These are phyloP conservation scores for Macropus fuliginosus DNA, from an alignment of 2,797 vertebrate species.

Conservation along the genomic window DNA sequence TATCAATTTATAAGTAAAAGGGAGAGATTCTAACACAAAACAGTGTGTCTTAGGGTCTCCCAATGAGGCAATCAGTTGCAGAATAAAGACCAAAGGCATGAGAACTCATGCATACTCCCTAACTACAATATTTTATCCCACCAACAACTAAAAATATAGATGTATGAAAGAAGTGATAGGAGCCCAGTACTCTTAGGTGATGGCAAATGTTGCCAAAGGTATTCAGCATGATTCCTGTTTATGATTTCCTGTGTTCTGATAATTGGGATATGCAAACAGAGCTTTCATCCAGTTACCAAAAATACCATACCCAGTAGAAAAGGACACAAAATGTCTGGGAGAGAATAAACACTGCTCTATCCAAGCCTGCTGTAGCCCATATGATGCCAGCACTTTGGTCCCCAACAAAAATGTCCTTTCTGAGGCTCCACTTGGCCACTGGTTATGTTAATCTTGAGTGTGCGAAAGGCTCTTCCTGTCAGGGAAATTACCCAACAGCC, in stretches of 20 bases:
- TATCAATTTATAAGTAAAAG: conserved; percentile 32
- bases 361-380: conserved; percentile 38
- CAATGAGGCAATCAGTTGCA: conserved; percentile 13
- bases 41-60: not conserved
- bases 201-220: conserved; percentile 30
- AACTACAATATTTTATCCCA: not conserved
- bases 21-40: conserved; percentile 1
- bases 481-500: conserved; percentile 62
- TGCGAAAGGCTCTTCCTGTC: conserved; percentile 53
- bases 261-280: conserved; percentile 56
- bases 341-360: conserved; percentile 60
- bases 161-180: conserved; percentile 4
- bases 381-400: conserved; percentile 59
- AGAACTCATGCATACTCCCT: not conserved
- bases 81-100: not conserved
- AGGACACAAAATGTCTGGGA: conserved; percentile 43
- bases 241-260: conserved; percentile 59
- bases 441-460: conserved; percentile 14
- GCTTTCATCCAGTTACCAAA: conserved; percentile 66
- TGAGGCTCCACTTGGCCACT: conserved; percentile 2
- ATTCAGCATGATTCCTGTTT: conserved; percentile 38
- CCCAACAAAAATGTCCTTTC: conserved; percentile 17
- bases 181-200: conserved; percentile 25
- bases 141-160: not conserved
- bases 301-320: conserved; percentile 57